Conservation (phyloP, 2,888 invertebrate species). For the Stramonita haemastoma region DNA sequence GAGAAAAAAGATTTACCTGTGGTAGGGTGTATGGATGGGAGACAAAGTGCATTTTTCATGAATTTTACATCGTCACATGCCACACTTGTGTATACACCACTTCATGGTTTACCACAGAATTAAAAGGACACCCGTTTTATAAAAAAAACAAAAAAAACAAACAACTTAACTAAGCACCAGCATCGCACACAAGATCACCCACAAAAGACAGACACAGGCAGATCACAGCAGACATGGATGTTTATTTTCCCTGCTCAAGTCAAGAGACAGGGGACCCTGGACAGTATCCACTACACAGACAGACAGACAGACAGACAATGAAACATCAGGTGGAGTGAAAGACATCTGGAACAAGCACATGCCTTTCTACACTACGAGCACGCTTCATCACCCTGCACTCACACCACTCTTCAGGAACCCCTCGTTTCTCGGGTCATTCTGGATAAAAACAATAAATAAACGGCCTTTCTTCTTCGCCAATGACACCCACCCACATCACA, state of each 20-base stretch:
- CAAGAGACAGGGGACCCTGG: not conserved
- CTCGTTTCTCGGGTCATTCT: not conserved
- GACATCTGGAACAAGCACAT: conserved; percentile 26
- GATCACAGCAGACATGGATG: conserved; percentile 28
- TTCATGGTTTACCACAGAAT: too few relatives aligned
- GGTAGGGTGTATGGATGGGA: too few relatives aligned
- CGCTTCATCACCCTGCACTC: not conserved
- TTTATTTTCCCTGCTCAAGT: conserved; percentile 26
- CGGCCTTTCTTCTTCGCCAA: too few relatives aligned
- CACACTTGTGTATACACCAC: too few relatives aligned
- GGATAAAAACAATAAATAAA: too few relatives aligned
- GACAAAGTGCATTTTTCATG: too few relatives aligned
- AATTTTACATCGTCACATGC: too few relatives aligned
- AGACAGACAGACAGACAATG: conserved; percentile 13
- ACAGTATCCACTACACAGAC: conserved; percentile 30
- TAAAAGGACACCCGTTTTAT: too few relatives aligned
- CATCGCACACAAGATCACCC: not conserved
- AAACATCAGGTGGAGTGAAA: conserved; percentile 14
- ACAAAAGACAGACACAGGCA: not conserved
- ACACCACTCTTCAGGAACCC: not conserved
- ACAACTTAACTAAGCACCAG: conserved; percentile 22
- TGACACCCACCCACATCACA: too few relatives aligned
- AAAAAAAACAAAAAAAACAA: too few relatives aligned
- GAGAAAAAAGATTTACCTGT: too few relatives aligned
- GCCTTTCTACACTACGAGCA: not conserved